Evolutionary conservation across 2,797 vertebrate species (phyloP), one percentile per base, ranked within the genome.

Genomic region (Microcaecilia unicolor): DNA sequence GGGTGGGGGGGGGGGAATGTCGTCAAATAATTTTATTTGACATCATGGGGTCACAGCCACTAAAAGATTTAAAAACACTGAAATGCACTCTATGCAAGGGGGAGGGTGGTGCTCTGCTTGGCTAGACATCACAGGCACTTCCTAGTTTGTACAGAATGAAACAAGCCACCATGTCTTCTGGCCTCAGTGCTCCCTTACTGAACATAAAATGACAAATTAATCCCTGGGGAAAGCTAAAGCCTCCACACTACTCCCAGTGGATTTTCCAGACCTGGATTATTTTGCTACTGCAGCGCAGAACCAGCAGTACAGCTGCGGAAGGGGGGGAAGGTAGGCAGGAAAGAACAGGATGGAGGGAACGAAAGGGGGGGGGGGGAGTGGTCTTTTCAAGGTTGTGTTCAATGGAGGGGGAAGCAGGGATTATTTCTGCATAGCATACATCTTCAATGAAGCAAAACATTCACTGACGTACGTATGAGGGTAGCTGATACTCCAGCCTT

Each of bases 301-400:
- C 1, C 9, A 39, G 28, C 13, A 19, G 34, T 4, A 1, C 1
- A 0, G 32, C 24, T 37, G 15, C 1, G 11, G 10, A 7, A 28
- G 42, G 9, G 32, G 55, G 52, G 13, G 12, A 23, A n/a, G n/a
- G n/a, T n/a, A n/a, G 25, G 25, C 12, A 14, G 8, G n/a, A n/a
- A n/a, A n/a, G n/a, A n/a, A n/a, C n/a, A n/a, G n/a, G n/a, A n/a
- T n/a, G n/a, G n/a, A n/a, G n/a, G n/a, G n/a, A n/a, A n/a, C 8
- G 14, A n/a, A 8, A n/a, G 8, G 25, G 8, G 11, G 4, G 14
- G n/a, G 25, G 15, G 8, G 12, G 4, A 15, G 11, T 30, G 27
- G 35, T 34, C 34, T 28, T 18, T 31, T 45, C 34, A 54, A 55
- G 31, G 64, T 44, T 59, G 35, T 20, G 30, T 13, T 10, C 18